phyloP scores from a whole-genome alignment of 2,888 invertebrate genomes.

The Cerastoderma edule region DNA sequence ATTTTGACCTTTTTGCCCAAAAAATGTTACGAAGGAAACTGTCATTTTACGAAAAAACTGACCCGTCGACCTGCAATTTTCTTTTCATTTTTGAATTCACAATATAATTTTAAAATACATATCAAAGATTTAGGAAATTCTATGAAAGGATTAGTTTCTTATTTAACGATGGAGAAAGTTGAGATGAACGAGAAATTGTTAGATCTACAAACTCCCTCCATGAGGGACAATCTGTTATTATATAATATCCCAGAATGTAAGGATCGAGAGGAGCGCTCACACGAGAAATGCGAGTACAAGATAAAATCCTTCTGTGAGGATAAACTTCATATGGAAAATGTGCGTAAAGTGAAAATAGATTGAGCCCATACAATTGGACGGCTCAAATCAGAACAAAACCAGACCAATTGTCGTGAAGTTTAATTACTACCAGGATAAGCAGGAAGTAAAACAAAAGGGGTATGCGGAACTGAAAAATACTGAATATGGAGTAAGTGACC shows the following conservation, averaged over 20 bases:
- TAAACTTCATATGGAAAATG: not conserved
- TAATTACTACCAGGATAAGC: constrained; percentile 12
- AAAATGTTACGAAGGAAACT: too few relatives aligned
- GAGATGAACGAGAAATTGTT: not conserved
- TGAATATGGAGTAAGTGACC: not conserved
- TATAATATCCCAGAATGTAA: not conserved
- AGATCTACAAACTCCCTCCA: not conserved
- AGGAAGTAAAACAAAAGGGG: not conserved
- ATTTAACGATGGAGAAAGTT: too few relatives aligned
- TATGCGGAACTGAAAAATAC: not conserved
- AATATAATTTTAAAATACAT: too few relatives aligned
- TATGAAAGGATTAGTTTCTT: too few relatives aligned
- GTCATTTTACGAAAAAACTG: too few relatives aligned
- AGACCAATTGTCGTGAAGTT: constrained; percentile 6
- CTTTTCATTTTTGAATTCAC: too few relatives aligned
- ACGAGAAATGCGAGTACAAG: not conserved
- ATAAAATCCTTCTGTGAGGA: not conserved
- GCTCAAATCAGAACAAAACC: not conserved
- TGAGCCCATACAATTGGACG: constrained; percentile 1
- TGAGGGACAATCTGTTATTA: constrained; percentile 10
- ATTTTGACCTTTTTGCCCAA: too few relatives aligned
- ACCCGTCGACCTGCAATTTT: too few relatives aligned
- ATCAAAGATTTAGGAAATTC: too few relatives aligned
- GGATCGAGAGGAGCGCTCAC: not conserved
- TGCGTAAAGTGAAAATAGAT: not conserved